A percentile compares a stretch with the other conserved stretches of the same genome.
Evolutionary conservation across 2,888 invertebrate genomes (phyloP).

Genomic region (Euzophera pinguis): DNA sequence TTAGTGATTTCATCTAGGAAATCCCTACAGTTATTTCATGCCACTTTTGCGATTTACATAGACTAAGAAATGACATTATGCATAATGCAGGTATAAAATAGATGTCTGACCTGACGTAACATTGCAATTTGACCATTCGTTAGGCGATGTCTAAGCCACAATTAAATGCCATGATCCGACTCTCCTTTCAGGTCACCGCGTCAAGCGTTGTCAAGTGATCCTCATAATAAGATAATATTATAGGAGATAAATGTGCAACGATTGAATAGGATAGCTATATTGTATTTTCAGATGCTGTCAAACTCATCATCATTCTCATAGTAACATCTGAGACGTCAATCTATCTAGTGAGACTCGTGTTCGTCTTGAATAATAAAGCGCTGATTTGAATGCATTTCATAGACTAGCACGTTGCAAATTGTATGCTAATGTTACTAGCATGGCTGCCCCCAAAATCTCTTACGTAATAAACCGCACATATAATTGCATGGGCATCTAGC

Average conservation of each 20-base stretch:
- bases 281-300: slow-evolving; percentile 5
- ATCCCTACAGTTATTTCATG: too few relatives aligned
- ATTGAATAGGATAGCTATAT: slow-evolving; percentile 8
- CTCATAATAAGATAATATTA: slow-evolving; percentile 11
- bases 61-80: too few relatives aligned
- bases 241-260: slow-evolving; percentile 5
- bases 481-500: slow-evolving; percentile 19
- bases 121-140: slow-evolving; percentile 1
- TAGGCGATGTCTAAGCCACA: slow-evolving; percentile 15
- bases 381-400: slow-evolving; percentile 37
- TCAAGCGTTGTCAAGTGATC: slow-evolving; percentile 9
- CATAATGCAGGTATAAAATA: not conserved
- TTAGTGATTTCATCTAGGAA: too few relatives aligned
- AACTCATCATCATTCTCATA: not conserved
- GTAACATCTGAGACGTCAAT: slow-evolving; percentile 17
- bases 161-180: slow-evolving; percentile 17
- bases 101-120: not conserved
- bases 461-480: slow-evolving; percentile 30
- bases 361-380: slow-evolving; percentile 34
- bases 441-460: slow-evolving; percentile 34
- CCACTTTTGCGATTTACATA: too few relatives aligned
- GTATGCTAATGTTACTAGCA: slow-evolving; percentile 34
- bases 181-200: not conserved
- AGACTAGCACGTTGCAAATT: slow-evolving; percentile 31
- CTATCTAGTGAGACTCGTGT: slow-evolving; percentile 24